Evolutionary conservation across 2,113 vertebrate species (phyloP), one percentile per base, ranked within the genome.

Genomic region (Hystrix brachyura): DNA sequence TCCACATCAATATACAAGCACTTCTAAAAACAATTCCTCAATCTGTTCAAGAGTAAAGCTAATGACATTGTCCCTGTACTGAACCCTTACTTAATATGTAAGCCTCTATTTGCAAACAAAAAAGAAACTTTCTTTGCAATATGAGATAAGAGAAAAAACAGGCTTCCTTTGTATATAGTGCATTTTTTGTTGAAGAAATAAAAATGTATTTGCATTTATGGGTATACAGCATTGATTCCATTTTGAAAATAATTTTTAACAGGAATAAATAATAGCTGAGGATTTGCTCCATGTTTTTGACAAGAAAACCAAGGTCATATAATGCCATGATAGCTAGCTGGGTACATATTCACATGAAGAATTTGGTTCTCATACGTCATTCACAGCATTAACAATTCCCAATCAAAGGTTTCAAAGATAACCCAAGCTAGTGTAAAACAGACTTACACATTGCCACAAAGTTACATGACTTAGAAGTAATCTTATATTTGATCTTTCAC

Each of bases 201-300:
- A 89, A 90, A 91, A 81, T 81, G 60, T 34, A 29, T 72, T 84
- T 7, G 43, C 2, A 57, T 84, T 67, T 51, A 57, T 19, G 12
- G 7, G 0, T 55, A 74, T 13, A 18, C 5, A 48, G 11, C 0
- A 84, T 51, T 83, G 19, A 27, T 65, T 85, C 59, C 60, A 32
- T 64, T 83, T 92, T 87, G 34, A 64, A 97, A 85, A 57, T 38
- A 83, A n/a, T 81, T 79, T 65, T 96, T 69, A 59, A 79, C 34
- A 57, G 32, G 86, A 51, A 59, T 51, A 55, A 17, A 2, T 15
- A 62, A 89, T 53, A 57, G 38, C 6, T 85, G 17, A 1, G 62
- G 1, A 69, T 74, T 29, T 92, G 9, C 10, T 29, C 32, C 19
- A 46, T 57, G 15, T 8, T 80, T 91, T 65, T 48, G 51, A 85